Evolutionary conservation across 2,797 vertebrate genomes (phyloP), one percentile per base, ranked within the genome.

Genomic region (Muraenolepis orangiensis): DNA sequence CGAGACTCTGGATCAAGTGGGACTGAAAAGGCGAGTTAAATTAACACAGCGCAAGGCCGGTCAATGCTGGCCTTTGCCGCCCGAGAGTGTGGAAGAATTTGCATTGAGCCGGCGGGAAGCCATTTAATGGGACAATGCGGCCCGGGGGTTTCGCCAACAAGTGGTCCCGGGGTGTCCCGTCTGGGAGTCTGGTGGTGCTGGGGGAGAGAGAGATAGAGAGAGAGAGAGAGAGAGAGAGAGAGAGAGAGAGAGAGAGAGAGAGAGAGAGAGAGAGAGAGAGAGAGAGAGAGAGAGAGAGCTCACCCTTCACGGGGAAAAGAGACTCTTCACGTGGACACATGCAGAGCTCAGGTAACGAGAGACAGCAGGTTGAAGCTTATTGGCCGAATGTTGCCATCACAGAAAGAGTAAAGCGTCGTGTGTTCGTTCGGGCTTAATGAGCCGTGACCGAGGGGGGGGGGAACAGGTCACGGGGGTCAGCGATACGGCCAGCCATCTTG

Each of bases 1-100:
- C 72, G 75, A 90, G 85, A 86, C 80, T 74, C 67, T 80, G 83
- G 85, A 86, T 91, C 87, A 91, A 88, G 89, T 85, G 82, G 80
- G 81, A 81, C 78, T 90, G 90, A 93, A n/a, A 93, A 91, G 88
- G 88, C 84, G n/a, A 87, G 76, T 88, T 88, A 88, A 91, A 93
- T 93, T 91, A 92, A 91, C 90, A 91, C 90, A 86, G 86, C 86
- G 85, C 86, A 80, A 86, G 86, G 77, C 90, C 90, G 88, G 87
- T 91, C 91, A 91, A 85, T 88, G 86, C 83, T 83, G 84, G 83
- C 85, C 87, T 92, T 86, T 87, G 88, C 84, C 82, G 80, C 83
- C 84, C 80, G 82, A 92, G 87, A 90, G 87, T 80, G 87, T 87
- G 78, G 86, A 89, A 91, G 91, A 91, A 92, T 93, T 91, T 87